Evolutionary conservation across 2,797 vertebrate genomes (phyloP).

Genomic region (Poecilia velifera): DNA sequence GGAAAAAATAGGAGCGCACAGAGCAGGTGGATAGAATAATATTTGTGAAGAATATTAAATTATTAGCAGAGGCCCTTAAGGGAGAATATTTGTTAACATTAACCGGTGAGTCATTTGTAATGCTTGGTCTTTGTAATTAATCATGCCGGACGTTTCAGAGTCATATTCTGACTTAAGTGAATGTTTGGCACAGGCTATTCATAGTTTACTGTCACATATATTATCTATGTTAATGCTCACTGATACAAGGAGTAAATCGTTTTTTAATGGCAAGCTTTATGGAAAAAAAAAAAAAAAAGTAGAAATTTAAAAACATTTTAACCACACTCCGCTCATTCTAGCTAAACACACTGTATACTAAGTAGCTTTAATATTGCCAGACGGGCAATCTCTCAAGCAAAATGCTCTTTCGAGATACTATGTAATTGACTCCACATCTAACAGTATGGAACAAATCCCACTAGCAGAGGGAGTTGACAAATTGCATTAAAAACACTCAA

Average conservation of each 20-base stretch:
- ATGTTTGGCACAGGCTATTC: conserved; percentile 51
- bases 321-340: conserved; percentile 64
- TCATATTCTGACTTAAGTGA: conserved; percentile 75
- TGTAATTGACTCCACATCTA: conserved; percentile 89
- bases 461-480: conserved; percentile 85
- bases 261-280: conserved; percentile 39
- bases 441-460: conserved; percentile 90
- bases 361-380: conserved; percentile 85
- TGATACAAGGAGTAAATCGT: conserved; percentile 24
- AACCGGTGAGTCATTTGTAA: conserved; percentile 80
- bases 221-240: conserved; percentile 31
- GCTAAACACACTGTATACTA: conserved; percentile 77
- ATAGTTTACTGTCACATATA: conserved; percentile 36
- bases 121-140: conserved; percentile 79
- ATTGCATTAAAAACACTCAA: conserved; percentile 89
- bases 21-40: conserved; percentile 85
- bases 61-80: conserved; percentile 84
- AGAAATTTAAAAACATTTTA: conserved; percentile 64
- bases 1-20: conserved; percentile 69
- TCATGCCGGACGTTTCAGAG: conserved; percentile 78
- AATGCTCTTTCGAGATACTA: conserved; percentile 84
- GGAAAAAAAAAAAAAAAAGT: conserved; percentile 2
- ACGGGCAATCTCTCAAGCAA: conserved; percentile 85
- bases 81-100: conserved; percentile 86
- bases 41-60: conserved; percentile 86